Base-by-base conservation (phyloP, 1,140 invertebrate species). In the Leptonema lineaticorne region DNA sequence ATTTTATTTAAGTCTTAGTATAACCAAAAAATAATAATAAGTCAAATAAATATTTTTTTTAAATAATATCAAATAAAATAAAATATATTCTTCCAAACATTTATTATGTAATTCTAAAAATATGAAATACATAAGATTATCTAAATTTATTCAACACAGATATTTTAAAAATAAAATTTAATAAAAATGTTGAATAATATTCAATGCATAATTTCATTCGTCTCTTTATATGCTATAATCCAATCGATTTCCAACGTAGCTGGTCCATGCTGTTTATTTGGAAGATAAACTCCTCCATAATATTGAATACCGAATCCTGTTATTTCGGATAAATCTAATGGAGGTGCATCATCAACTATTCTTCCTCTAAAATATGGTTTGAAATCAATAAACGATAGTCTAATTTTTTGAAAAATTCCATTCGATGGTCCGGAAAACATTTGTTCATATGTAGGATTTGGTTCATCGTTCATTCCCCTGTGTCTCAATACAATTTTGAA, bases 241-340 rank as follows among this genome's bases (percentile, higher is more conserved):
- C 84, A 85, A 74, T 89, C 85, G 24, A 90, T 84, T 78, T 89
- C 88, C 67, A 90, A 80, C 58, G 87, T 82, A 1, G 87, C 87
- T 6, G 86, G 84, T 0, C 88, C 88, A 71, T 77, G 83, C 75
- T 90, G 89, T 75, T 90, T 90, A 7, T 83, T 75, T 8, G 84
- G 79, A 59, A 81, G 77, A 75, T 90, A 89, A 48, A 89, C 87
- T n/a, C 89, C 89, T 26, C 88, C 88, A 71, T 85, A 87, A 74
- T 88, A 80, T 80, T 90, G 88, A 37, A 90, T 75, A 22, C 86
- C 88, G 66, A 90, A 81, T 74, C 82, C 85, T 1, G 87, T 88
- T 24, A 90, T 84, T 68, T 85, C 81, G 4, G 82, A 76, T 28
- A 76, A 78, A 74, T 90, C 85, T 8, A 90, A 74, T 1, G 83